Conservation (phyloP, 2,888 invertebrate genomes). For the Microctonus hyperodae region DNA sequence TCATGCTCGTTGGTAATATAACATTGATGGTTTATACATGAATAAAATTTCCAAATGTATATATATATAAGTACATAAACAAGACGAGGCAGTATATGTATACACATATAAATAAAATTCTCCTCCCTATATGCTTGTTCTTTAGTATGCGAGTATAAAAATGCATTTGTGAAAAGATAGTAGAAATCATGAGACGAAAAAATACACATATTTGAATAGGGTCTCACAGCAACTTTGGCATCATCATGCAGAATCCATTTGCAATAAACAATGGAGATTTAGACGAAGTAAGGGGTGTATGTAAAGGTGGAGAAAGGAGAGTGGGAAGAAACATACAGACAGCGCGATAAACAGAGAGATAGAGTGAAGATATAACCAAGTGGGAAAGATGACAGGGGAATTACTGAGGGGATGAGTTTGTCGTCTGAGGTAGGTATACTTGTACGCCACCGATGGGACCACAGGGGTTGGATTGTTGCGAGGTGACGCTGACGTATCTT, state of each 20-base stretch:
- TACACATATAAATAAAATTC: not conserved
- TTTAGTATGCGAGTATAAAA: constrained; percentile 7
- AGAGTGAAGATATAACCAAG: too few species aligned
- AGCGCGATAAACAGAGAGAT: too few species aligned
- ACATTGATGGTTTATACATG: constrained; percentile 44
- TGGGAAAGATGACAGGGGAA: not conserved
- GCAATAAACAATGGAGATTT: constrained; percentile 63
- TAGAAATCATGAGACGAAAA: constrained; percentile 47
- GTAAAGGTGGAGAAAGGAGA: constrained; percentile 33
- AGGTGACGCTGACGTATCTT: constrained; percentile 47
- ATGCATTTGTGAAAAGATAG: constrained; percentile 24
- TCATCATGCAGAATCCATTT: constrained; percentile 62
- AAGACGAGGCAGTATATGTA: not conserved
- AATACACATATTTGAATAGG: constrained; percentile 56
- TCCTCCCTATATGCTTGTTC: not conserved
- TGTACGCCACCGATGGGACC: constrained; percentile 56
- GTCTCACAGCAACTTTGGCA: constrained; percentile 53
- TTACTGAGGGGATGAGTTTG: constrained; percentile 37
- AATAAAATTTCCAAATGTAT: not conserved
- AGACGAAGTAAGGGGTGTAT: constrained; percentile 41
- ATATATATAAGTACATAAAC: not conserved
- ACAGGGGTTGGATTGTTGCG: constrained; percentile 43
- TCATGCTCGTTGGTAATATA: constrained; percentile 52
- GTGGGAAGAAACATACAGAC: not conserved
- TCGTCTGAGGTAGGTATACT: constrained; percentile 57